Percentiles rank a stretch among this genome's conserved stretches.
Evolutionary conservation across 2,113 vertebrate species (phyloP).

Genomic region (Coregonus clupeaformis): DNA sequence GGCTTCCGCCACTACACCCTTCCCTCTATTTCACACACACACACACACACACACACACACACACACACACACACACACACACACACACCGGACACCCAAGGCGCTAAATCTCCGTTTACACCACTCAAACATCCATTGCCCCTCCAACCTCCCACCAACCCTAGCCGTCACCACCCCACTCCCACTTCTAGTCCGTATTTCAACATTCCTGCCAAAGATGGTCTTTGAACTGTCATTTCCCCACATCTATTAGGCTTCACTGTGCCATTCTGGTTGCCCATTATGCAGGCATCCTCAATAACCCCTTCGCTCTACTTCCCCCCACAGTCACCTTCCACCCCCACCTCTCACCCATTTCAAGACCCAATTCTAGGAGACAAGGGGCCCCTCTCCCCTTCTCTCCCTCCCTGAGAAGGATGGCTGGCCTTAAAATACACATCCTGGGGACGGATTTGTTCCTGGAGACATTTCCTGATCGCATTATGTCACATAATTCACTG

Average conservation of each 20-base stretch:
- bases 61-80: slow-evolving; percentile 8
- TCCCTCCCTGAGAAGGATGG: slow-evolving; percentile 15
- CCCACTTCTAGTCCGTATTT: not conserved
- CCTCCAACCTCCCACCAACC: slow-evolving; percentile 22
- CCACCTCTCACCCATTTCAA: slow-evolving; percentile 42
- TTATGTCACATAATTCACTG: slow-evolving; percentile 38
- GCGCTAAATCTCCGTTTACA: slow-evolving; percentile 28
- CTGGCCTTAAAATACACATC: slow-evolving; percentile 65
- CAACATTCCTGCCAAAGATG: slow-evolving; percentile 29
- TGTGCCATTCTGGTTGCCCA: slow-evolving; percentile 12
- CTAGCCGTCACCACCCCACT: not conserved
- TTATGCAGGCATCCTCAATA: slow-evolving; percentile 24
- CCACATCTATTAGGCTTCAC: slow-evolving; percentile 42
- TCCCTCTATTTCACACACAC: slow-evolving; percentile 15
- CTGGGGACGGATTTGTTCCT: slow-evolving; percentile 47
- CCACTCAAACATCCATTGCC: slow-evolving; percentile 21
- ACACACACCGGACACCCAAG: slow-evolving; percentile 27
- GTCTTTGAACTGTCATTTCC: slow-evolving; percentile 36
- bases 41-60: slow-evolving; percentile 3
- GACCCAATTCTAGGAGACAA: slow-evolving; percentile 25
- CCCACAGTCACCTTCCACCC: slow-evolving; percentile 2
- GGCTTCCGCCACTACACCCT: slow-evolving; percentile 26
- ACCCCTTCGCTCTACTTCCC: not conserved
- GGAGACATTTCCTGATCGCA: slow-evolving; percentile 50
- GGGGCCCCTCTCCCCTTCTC: slow-evolving; percentile 26